Evolutionary conservation across 1,140 invertebrate genomes (phyloP), one percentile per base, ranked within the genome.

Genomic region (Hyposmocoma kahamanoa): DNA sequence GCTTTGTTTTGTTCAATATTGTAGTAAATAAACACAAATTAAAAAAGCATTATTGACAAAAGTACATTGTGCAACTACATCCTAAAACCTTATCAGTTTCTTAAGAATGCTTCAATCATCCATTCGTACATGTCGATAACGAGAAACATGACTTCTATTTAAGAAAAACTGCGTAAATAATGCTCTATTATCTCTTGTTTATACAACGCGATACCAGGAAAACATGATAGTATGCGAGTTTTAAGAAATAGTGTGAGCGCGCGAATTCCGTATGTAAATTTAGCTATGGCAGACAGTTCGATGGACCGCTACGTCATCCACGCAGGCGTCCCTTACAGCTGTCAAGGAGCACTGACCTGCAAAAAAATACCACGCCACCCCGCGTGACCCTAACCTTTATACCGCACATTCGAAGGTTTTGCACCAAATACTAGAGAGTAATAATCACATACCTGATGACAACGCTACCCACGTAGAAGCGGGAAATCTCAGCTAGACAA

Each of bases 291-390:
- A 63, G 56, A 54, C 60, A 65, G 71, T 74, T 78, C 76, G 72
- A 81, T n/a, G 72, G 53, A 63, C 62, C 63, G 50, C 62, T 67
- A 74, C 77, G 74, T 79, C 77, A 75, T 36, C 24, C 55, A 68
- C 67, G 71, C 74, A 74, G 46, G 67, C 75, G 72, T 76, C 65
- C 48, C 51, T 44, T 50, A 62, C 72, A 75, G 66, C 70, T 83
- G 77, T 77, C 72, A 64, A 64, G 54, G 75, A 70, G 56, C 75
- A 80, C 63, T 83, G 79, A 81, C 79, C 79, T 73, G 64, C 67
- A 77, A 76, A 72, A 71, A 65, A 67, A 28, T 6, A 72, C 56
- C 73, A 78, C 67, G 67, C 67, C 57, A 57, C 67, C 66, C 66
- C 34, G 47, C 61, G 59, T 62, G 68, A 73, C 59, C 60, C 65